Evolutionary conservation across 1,140 invertebrate genomes (phyloP).

Genomic region (Phenacoccus solenopsis): DNA sequence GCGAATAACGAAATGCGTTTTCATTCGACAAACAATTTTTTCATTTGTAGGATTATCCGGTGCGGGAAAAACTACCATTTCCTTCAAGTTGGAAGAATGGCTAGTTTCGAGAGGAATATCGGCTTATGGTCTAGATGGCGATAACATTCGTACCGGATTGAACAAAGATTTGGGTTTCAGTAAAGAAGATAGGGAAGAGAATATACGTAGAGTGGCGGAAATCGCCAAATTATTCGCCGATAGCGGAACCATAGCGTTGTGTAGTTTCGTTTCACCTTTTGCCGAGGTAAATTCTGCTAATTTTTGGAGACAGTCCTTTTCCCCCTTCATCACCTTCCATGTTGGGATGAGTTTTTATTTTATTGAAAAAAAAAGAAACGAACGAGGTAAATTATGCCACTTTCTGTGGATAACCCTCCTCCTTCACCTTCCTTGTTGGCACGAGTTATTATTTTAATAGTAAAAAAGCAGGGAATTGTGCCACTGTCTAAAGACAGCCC

Average conservation of each 20-base stretch:
- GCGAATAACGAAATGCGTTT: background rate
- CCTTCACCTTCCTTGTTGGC: too few relatives aligned
- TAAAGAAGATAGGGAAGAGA: slow-evolving; percentile 88
- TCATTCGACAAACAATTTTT: background rate
- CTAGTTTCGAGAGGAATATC: slow-evolving; percentile 79
- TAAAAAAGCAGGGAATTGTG: too few relatives aligned
- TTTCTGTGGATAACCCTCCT: too few relatives aligned
- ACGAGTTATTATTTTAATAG: too few relatives aligned
- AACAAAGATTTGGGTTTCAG: slow-evolving; percentile 93
- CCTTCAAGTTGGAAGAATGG: slow-evolving; percentile 90
- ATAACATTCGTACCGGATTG: slow-evolving; percentile 90
- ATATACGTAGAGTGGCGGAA: slow-evolving; percentile 92
- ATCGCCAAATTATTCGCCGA: slow-evolving; percentile 96
- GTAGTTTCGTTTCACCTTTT: slow-evolving; percentile 96
- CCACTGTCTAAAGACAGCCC: too few relatives aligned
- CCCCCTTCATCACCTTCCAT: too few relatives aligned
- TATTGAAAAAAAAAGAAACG: too few relatives aligned
- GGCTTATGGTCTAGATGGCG: slow-evolving; percentile 91
- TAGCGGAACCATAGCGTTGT: slow-evolving; percentile 86
- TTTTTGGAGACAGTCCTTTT: background rate
- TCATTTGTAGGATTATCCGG: slow-evolving; percentile 58
- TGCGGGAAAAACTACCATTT: slow-evolving; percentile 95
- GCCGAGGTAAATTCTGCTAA: slow-evolving; percentile 46
- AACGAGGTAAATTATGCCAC: too few relatives aligned
- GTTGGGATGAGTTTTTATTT: too few relatives aligned